Evolutionary conservation across 2,113 vertebrate genomes (phyloP), one percentile per base, ranked within the genome.

Genomic region (Crotalus horridus): DNA sequence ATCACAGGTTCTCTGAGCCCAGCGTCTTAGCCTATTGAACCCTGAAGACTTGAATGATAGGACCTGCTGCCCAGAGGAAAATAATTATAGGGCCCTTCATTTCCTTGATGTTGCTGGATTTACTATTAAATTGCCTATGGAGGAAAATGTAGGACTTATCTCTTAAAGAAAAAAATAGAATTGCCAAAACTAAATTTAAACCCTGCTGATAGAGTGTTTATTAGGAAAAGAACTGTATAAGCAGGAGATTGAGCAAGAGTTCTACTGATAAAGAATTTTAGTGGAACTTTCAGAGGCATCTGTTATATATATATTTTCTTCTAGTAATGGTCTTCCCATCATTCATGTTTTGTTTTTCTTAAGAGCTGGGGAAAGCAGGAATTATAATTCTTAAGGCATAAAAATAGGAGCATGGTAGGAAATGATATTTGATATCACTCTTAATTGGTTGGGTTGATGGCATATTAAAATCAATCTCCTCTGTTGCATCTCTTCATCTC

Each of bases 391-490:
- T 94, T 24, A 91, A 24, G 2, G 88, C 0, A 4, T 59, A 88
- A 91, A 95, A 95, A 85, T 46, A 96, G 69, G 12, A 81, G 9
- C n/a, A 46, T 81, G 29, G 56, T 90, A 90, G 33, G 13, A 95
- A 94, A 93, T 64, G 87, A 0, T 89, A 91, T 91, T 94, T 89
- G 43, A 26, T 91, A 89, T 88, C 81, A 54, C 58, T 95, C 91
- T 93, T 93, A 93, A 94, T 92, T 94, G 17, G 21, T 93, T 95
- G 17, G 2, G 53, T 51, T 94, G 33, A 24, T 91, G 61, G 85
- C 95, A 92, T 85, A 26, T 61, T 94, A 93, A 94, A 91, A 87
- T 56, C 5, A 6, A 64, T 0, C 21, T 81, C 2, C 88, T 20
- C 10, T 81, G 17, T 81, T 9, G 17, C 33, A 43, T 81, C 1